Conservation (phyloP, 2,888 invertebrate genomes). For the Eupithecia pulchellata region DNA sequence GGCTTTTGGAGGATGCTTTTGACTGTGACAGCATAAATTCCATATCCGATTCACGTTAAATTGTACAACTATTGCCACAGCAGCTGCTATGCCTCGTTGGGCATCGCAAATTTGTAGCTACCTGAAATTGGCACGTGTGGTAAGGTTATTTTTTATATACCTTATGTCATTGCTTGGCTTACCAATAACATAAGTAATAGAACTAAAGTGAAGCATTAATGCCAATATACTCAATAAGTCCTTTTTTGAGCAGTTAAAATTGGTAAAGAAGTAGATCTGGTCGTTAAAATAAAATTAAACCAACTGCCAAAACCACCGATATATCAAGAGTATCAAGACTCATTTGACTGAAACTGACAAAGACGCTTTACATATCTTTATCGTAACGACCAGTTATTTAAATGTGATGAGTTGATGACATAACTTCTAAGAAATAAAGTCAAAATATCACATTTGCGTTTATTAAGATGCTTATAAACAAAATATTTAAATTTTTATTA, state of each 20-base stretch:
- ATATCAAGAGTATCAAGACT: not conserved
- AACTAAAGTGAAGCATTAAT: not conserved
- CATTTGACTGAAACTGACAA: not conserved
- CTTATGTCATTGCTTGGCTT: not conserved
- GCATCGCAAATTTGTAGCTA: slow-evolving; percentile 30
- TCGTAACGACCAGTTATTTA: slow-evolving; percentile 12
- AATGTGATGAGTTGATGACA: slow-evolving; percentile 4
- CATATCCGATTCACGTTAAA: slow-evolving; percentile 59
- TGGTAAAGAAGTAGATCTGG: not conserved
- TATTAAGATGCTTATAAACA: slow-evolving; percentile 21
- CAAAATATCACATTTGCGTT: slow-evolving; percentile 1
- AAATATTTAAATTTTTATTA: slow-evolving; percentile 11
- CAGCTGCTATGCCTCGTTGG: slow-evolving; percentile 55
- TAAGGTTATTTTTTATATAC: not conserved
- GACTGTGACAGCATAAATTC: slow-evolving; percentile 67
- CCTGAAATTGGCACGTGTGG: slow-evolving; percentile 12
- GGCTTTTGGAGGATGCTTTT: slow-evolving; percentile 57
- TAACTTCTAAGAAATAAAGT: slow-evolving; percentile 19
- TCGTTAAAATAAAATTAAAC: not conserved
- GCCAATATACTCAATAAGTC: not conserved
- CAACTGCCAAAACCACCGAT: not conserved
- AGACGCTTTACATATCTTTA: slow-evolving; percentile 6
- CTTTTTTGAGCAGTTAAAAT: not conserved
- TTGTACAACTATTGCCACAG: slow-evolving; percentile 47
- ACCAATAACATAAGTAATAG: too few relatives aligned